A percentile compares a stretch with the other conserved stretches of the same genome.
phyloP scores from a whole-genome alignment of 1,140 invertebrate genomes.

The Trichonephila inaurata region DNA sequence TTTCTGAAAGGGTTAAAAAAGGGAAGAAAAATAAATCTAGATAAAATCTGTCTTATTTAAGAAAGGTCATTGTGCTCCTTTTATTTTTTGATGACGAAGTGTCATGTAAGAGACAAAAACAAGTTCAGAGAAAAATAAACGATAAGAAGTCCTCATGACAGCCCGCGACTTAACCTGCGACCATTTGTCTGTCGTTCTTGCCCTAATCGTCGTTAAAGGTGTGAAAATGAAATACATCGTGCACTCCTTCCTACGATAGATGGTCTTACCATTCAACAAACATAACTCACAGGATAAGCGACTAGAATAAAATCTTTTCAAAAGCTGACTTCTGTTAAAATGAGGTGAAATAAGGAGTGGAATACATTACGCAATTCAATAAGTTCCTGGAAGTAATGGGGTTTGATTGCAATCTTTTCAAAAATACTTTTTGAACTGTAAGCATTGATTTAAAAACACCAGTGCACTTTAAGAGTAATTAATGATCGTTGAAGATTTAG shows the following conservation, averaged over 20 bases:
- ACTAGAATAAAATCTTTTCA: neutral
- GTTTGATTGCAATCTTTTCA: neutral
- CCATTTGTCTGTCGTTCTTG: conserved; percentile 40
- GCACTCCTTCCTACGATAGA: neutral
- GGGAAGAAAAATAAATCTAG: neutral
- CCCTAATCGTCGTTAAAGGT: conserved; percentile 42
- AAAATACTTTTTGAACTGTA: neutral
- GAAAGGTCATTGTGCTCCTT: conserved; percentile 51
- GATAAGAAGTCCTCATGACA: neutral
- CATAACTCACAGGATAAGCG: conserved; percentile 16
- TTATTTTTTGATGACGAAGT: conserved; percentile 23
- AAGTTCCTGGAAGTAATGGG: neutral
- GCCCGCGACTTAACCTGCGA: conserved; percentile 10
- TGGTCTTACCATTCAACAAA: conserved; percentile 27
- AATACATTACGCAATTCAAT: conserved; percentile 7
- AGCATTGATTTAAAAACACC: neutral
- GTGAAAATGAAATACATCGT: conserved; percentile 50
- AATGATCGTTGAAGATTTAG: neutral
- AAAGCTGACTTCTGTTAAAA: neutral
- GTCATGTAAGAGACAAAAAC: conserved; percentile 35
- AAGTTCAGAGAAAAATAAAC: conserved; percentile 19
- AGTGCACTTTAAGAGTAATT: neutral
- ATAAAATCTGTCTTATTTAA: conserved; percentile 33
- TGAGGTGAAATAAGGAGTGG: neutral
- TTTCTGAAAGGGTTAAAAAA: neutral